Base-by-base conservation (phyloP, 2,113 vertebrate species). In the Myrmecophaga tridactyla region DNA sequence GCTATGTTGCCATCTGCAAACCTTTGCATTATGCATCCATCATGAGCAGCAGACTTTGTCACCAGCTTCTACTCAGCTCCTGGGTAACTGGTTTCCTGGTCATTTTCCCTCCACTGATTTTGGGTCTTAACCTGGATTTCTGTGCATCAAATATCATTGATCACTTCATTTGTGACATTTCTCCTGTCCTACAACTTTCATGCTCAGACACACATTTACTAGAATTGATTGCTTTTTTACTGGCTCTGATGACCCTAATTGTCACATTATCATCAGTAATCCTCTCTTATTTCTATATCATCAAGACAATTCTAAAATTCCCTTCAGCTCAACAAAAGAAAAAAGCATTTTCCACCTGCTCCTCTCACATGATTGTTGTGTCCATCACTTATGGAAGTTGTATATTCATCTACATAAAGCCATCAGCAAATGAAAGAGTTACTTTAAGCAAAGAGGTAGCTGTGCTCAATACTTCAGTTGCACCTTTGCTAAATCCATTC, bases 81-180 rank as follows among this genome's bases (percentile, higher is more conserved):
- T 95, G 94, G 86, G 21, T 95, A 8, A 51, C 77, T 62, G 90
- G 85, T 2, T 95, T 95, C 31, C 7, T 89, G 15, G 63, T 69
- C 39, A 92, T 89, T 75, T 92, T 21, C 7, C 65, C 88, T 46
- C 94, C 84, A 36, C 15, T 63, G 3, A 70, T 78, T 88, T 72
- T 95, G 14, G 69, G 88, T 36, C 27, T 86, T 31, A 92, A 56
- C 17, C 14, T 95, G 27, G 58, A 81, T 51, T 92, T 92, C 63
- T 95, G 90, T 72, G 85, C 85, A 1, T 73, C 78, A 14, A 92
- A 39, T 48, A 72, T 20, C 20, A 56, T 56, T 56, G 53, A 56
- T 56, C 90, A 95, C 31, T 95, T 95, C 36, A 23, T 84, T 18
- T 95, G 94, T 67, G 82, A 89, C 29, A 78, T 89, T 62, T 86